These are phyloP conservation scores for Cyprinodon diabolis DNA, from an alignment of 2,797 vertebrate genomes.

Conservation along the genomic window DNA sequence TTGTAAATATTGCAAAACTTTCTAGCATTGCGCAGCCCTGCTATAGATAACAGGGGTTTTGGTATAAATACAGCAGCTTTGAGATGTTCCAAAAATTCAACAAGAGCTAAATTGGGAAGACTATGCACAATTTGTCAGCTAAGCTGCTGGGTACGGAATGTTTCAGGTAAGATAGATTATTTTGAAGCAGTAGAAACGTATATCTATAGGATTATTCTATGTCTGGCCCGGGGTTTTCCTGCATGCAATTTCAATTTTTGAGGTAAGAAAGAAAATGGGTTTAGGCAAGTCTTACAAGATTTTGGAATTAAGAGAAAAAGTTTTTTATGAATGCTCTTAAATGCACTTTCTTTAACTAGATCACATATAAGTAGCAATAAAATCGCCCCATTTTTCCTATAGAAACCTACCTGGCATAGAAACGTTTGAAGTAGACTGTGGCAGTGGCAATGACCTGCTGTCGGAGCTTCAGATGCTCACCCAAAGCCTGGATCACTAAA, in stretches of 20 bases:
- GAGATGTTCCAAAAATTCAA: too few relatives aligned
- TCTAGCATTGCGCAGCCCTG: too few relatives aligned
- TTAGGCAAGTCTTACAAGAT: not conserved
- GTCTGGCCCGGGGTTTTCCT: too few relatives aligned
- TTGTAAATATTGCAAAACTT: too few relatives aligned
- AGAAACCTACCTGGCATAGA: conserved; percentile 92
- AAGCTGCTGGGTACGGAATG: too few relatives aligned
- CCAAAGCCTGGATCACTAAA: conserved; percentile 97
- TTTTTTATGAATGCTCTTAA: not conserved
- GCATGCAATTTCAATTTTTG: not conserved
- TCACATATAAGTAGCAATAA: not conserved
- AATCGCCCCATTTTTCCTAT: not conserved
- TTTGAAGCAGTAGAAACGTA: too few relatives aligned
- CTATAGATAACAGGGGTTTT: too few relatives aligned
- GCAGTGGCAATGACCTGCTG: conserved; percentile 99
- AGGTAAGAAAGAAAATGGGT: not conserved
- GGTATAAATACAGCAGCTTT: too few relatives aligned
- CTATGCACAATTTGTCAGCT: too few relatives aligned
- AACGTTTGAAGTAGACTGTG: conserved; percentile 99
- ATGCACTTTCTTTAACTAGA: not conserved
- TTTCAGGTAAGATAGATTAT: too few relatives aligned
- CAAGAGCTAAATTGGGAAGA: too few relatives aligned
- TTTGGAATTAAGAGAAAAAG: not conserved
- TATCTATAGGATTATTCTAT: too few relatives aligned
- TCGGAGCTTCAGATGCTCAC: conserved; percentile 98